phyloP scores from a whole-genome alignment of 2,797 vertebrate species.

The Macroramphosus scolopax region DNA sequence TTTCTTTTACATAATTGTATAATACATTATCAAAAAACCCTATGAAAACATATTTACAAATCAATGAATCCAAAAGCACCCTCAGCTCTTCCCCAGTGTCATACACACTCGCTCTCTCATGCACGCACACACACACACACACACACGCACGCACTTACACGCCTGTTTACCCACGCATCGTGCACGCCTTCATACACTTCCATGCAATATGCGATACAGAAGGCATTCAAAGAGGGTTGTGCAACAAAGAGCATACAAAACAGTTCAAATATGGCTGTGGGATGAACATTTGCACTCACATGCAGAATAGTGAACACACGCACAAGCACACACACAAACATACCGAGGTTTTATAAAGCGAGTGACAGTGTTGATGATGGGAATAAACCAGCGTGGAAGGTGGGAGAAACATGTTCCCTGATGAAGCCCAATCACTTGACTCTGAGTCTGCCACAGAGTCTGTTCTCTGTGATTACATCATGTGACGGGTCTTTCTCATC shows the following conservation, averaged over 20 bases:
- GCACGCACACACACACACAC: constrained; percentile 22
- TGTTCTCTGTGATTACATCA: constrained; percentile 32
- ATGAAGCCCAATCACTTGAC: constrained; percentile 16
- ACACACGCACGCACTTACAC: constrained; percentile 24
- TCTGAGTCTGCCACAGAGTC: too few relatives aligned
- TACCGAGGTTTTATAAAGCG: constrained; percentile 17
- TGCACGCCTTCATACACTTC: constrained; percentile 37
- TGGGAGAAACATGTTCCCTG: constrained; percentile 13
- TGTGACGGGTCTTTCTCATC: constrained; percentile 22
- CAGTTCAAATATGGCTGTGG: constrained; percentile 73
- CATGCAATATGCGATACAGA: constrained; percentile 69
- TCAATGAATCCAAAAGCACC: constrained; percentile 76
- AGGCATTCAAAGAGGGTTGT: constrained; percentile 79
- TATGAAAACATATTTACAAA: constrained; percentile 85
- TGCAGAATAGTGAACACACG: constrained; percentile 52
- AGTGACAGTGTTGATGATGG: constrained; percentile 14
- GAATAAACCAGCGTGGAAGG: constrained; percentile 14
- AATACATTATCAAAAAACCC: constrained; percentile 81
- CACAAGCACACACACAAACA: constrained; percentile 23
- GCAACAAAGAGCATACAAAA: constrained; percentile 78
- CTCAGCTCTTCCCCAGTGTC: constrained; percentile 49
- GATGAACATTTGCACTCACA: constrained; percentile 61
- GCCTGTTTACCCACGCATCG: constrained; percentile 19
- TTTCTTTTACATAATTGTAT: constrained; percentile 77
- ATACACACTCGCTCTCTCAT: constrained; percentile 13